Conservation (phyloP, 2,113 vertebrate genomes). For the Bubalus kerabau region DNA sequence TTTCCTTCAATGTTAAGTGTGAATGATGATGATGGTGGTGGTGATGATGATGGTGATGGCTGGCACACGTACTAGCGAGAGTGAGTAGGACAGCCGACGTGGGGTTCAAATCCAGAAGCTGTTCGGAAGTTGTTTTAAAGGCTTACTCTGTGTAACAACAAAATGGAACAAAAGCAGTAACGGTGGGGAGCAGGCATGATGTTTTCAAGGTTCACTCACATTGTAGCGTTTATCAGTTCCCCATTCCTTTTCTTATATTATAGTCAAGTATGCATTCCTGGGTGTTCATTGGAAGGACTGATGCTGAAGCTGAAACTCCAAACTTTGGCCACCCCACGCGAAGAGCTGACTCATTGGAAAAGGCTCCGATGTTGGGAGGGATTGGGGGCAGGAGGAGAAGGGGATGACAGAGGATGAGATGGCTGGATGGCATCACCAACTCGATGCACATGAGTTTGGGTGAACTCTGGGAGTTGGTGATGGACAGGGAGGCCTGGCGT, state of each 20-base stretch:
- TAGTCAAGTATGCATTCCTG: background rate
- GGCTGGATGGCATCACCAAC: too few species aligned
- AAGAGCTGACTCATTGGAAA: too few species aligned
- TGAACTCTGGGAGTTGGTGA: too few species aligned
- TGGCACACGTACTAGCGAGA: rapidly evolving
- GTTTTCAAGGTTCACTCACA: background rate
- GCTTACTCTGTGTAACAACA: background rate
- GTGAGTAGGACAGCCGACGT: rapidly evolving
- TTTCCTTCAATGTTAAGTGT: background rate
- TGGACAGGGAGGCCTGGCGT: too few species aligned
- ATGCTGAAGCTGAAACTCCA: too few species aligned
- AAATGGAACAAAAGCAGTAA: background rate
- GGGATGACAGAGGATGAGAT: too few species aligned
- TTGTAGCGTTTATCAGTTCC: background rate
- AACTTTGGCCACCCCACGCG: too few species aligned
- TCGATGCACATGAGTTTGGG: rapidly evolving
- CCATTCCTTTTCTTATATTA: background rate
- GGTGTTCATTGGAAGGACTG: too few species aligned
- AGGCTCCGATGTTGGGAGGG: too few species aligned
- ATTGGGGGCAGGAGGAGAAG: too few species aligned
- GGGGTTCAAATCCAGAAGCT: background rate
- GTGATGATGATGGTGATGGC: rapidly evolving
- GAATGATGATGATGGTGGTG: background rate
- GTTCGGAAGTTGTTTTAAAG: background rate
- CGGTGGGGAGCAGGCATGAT: rapidly evolving